phyloP scores from a whole-genome alignment of 2,888 invertebrate genomes.

The Dryomyza anilis region DNA sequence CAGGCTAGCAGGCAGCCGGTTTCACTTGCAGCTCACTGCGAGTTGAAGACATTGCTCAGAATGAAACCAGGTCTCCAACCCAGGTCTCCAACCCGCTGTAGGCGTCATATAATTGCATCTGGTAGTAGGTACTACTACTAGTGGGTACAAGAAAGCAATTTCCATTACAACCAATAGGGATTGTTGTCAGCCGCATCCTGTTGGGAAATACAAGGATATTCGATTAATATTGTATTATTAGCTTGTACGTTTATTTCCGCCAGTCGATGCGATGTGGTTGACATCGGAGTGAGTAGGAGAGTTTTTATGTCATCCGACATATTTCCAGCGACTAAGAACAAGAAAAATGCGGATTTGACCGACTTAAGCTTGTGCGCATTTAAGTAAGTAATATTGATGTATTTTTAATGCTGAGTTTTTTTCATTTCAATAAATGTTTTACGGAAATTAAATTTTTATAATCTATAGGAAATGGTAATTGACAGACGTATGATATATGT shows the following conservation, averaged over 20 bases:
- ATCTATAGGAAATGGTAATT: no score
- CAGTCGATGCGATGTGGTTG: not conserved
- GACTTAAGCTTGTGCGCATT: no score
- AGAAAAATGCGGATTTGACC: no score
- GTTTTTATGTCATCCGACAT: no score
- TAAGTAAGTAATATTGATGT: no score
- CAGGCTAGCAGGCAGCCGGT: not conserved
- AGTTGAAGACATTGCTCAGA: not conserved
- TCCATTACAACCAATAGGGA: not conserved
- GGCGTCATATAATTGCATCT: slow-evolving; percentile 8
- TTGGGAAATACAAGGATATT: slow-evolving; percentile 1
- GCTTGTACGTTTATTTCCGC: not conserved
- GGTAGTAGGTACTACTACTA: not conserved
- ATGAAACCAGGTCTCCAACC: not conserved
- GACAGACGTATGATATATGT: no score
- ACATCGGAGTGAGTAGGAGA: not conserved
- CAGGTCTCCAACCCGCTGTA: slow-evolving; percentile 9
- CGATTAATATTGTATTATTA: slow-evolving; percentile 1
- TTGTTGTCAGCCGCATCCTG: not conserved
- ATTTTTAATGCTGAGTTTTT: no score
- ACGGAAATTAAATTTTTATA: no score
- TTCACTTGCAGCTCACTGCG: no score
- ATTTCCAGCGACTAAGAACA: no score
- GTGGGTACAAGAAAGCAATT: not conserved
- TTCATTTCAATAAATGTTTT: no score